These are phyloP conservation scores for Hydrotaea diabolus DNA, from an alignment of 2,888 invertebrate species.

Conservation along the genomic window DNA sequence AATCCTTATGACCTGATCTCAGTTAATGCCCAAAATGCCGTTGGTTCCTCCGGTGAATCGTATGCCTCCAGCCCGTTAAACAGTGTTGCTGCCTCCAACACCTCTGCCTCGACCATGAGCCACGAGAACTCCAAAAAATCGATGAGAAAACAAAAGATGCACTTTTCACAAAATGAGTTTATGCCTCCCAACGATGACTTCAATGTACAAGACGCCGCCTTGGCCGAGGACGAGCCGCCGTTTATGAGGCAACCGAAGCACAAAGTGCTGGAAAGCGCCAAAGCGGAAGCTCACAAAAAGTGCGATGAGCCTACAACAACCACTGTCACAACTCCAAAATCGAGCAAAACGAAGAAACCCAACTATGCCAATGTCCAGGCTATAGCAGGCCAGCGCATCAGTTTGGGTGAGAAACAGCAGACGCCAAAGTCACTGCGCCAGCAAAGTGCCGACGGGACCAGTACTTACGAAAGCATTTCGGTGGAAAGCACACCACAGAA, in stretches of 20 bases:
- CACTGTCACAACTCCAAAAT: conserved; percentile 18
- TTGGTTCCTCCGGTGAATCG: not conserved
- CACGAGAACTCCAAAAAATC: conserved; percentile 42
- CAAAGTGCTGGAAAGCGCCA: conserved; percentile 41
- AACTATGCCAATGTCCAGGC: conserved; percentile 83
- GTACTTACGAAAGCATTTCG: conserved; percentile 32
- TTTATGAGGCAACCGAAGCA: conserved; percentile 40
- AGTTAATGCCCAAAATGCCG: conserved; percentile 74
- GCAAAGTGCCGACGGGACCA: conserved; percentile 80
- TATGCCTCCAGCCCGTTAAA: conserved; percentile 52
- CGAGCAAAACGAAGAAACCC: conserved; percentile 55
- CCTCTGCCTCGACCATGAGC: conserved; percentile 38
- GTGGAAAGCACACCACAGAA: conserved; percentile 6
- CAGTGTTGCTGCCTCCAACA: not conserved
- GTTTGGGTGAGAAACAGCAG: conserved; percentile 82
- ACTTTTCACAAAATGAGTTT: conserved; percentile 80
- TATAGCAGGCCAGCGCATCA: conserved; percentile 87
- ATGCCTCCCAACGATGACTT: conserved; percentile 82
- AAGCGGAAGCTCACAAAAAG: conserved; percentile 49
- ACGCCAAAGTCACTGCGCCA: conserved; percentile 78
- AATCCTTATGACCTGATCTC: conserved; percentile 92
- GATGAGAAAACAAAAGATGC: conserved; percentile 56
- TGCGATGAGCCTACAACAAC: conserved; percentile 39
- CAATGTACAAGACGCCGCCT: conserved; percentile 78
- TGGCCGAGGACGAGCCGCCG: conserved; percentile 74